Base-by-base conservation (phyloP, 2,888 invertebrate genomes). In the Andrena haemorrhoa region DNA sequence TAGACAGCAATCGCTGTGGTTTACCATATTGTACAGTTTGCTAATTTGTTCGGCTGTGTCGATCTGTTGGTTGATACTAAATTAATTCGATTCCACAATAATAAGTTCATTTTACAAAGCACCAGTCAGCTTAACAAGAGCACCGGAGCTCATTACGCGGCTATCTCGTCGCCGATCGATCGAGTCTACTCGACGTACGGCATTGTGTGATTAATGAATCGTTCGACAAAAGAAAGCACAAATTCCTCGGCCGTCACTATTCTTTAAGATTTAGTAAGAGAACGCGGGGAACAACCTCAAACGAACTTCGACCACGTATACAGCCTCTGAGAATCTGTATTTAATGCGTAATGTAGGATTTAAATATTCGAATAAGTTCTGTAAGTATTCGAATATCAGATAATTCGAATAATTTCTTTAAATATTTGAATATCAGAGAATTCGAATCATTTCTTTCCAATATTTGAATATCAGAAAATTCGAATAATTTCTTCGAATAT, bases 151-250 rank as follows among this genome's bases (percentile, higher is more conserved):
- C 92, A 93, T 93, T 93, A 92, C 92, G 89, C 85, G 86, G 90
- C 88, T 92, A 93, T 92, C 93, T 91, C 83, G 85, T 83, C 84
- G 76, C 75, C 89, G 92, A 92, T 92, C 92, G 90, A 91, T 91
- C 90, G 92, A 87, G 84, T 84, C 88, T 89, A 87, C 89, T 89
- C 90, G 86, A 86, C 85, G 86, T 87, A 90, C 81, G 86, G 81
- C 84, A 82, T 85, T 85, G 89, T 87, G 92, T 93, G 93, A 93
- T 93, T 93, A 93, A 93, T 93, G 93, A 92, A 90, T 76, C 85
- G 75, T 72, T 53, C 72, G 76, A 81, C 73, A 82, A 86, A 88
- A 87, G 85, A 86, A 83, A 85, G 75, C 75, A 79, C 64, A 66
- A 80, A 83, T 80, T 77, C 85, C 82, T 66, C 70, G 64, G 72